Evolutionary conservation across 1,140 invertebrate species (phyloP).

Genomic region (Mesaphorura yosii): DNA sequence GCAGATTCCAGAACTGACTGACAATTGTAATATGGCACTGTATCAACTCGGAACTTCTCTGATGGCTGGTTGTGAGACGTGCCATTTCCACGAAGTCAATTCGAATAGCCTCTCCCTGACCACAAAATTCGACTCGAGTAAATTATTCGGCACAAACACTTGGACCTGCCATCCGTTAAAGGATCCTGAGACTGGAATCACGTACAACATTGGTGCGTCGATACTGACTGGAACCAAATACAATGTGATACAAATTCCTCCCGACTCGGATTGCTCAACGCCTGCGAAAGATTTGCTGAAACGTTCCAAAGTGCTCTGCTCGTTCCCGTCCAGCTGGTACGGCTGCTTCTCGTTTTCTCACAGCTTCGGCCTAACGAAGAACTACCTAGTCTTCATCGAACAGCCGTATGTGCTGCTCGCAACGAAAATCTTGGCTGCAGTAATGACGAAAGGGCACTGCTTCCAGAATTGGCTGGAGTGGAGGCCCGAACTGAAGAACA

Average conservation of each 20-base stretch:
- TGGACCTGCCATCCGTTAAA: conserved; percentile 36
- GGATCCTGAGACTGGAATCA: conserved; percentile 18
- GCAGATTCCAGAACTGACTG: no score
- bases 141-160: conserved; percentile 33
- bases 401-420: conserved; percentile 34
- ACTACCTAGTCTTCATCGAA: conserved; percentile 45
- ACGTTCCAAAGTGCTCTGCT: conserved; percentile 32
- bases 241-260: conserved; percentile 32
- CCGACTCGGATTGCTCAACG: conserved; percentile 1
- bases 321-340: conserved; percentile 36
- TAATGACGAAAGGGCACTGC: no score
- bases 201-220: conserved; percentile 24
- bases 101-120: conserved; percentile 18
- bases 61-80: conserved; percentile 11
- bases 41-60: conserved; percentile 34
- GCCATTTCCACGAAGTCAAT: conserved; percentile 18
- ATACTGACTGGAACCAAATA: conserved; percentile 30
- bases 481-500: conserved; percentile 36
- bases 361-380: conserved; percentile 45
- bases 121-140: conserved; percentile 32
- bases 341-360: conserved; percentile 39
- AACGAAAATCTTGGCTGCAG: no score
- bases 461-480: conserved; percentile 42
- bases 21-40: conserved; percentile 35
- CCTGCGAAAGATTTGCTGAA: conserved; percentile 25